phyloP scores from a whole-genome alignment of 2,113 vertebrate species.

The Mustelus asterias region DNA sequence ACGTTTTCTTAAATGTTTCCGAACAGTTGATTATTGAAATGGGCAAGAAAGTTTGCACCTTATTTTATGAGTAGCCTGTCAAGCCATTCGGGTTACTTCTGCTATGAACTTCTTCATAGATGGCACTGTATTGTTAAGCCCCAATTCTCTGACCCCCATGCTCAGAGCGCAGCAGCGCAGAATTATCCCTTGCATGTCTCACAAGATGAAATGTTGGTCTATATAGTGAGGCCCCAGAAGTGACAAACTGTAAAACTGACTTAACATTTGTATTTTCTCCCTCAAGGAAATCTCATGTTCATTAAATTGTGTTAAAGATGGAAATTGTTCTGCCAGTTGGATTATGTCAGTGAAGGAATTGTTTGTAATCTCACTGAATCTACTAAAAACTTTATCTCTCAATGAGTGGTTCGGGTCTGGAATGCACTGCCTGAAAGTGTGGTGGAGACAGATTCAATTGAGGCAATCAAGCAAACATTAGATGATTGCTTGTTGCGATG shows the following conservation, averaged over 20 bases:
- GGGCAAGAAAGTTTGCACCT: background rate
- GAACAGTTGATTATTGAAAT: background rate
- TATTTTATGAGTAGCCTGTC: background rate
- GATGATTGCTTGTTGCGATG: no score
- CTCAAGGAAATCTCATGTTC: background rate
- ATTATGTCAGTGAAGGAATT: background rate
- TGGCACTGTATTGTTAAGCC: background rate
- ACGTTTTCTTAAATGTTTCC: background rate
- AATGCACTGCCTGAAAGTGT: no score
- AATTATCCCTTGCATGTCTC: background rate
- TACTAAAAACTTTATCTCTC: no score
- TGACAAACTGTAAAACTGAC: background rate
- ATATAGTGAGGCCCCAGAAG: background rate
- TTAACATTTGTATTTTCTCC: background rate
- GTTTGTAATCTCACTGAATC: background rate
- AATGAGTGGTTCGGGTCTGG: no score
- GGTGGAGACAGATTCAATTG: no score
- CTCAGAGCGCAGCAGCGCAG: background rate
- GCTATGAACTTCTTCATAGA: background rate
- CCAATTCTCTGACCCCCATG: background rate
- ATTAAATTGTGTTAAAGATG: background rate
- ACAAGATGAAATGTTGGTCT: background rate
- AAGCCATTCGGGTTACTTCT: background rate
- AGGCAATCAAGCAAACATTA: no score
- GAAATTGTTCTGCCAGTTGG: background rate